Conservation (phyloP, 2,888 invertebrate genomes). For the Troides helena region DNA sequence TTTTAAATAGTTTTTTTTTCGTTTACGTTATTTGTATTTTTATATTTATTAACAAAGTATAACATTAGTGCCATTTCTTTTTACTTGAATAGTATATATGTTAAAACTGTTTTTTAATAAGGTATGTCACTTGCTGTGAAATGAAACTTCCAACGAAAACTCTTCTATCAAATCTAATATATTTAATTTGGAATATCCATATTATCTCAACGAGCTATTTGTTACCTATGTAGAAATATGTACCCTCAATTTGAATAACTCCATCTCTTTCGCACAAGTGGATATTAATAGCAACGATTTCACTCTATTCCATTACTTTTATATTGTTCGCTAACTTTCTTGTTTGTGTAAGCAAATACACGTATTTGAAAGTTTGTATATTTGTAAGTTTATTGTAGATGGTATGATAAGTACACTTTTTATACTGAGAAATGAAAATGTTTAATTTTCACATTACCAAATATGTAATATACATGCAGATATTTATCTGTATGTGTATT, state of each 20-base stretch:
- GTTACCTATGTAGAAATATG: conserved; percentile 80
- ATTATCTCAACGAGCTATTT: conserved; percentile 75
- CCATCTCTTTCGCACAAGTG: conserved; percentile 59
- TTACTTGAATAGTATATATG: not conserved
- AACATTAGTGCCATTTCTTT: not conserved
- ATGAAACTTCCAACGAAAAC: not conserved
- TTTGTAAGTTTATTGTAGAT: conserved; percentile 72
- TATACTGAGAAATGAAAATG: conserved; percentile 33
- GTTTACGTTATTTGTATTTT: not conserved
- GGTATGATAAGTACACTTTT: conserved; percentile 61
- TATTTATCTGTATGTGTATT: no score
- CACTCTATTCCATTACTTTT: conserved; percentile 78
- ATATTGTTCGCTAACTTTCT: conserved; percentile 81
- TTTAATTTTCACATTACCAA: not conserved
- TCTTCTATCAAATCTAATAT: conserved; percentile 8
- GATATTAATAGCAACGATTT: conserved; percentile 45
- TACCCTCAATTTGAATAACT: conserved; percentile 79
- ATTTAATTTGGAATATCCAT: conserved; percentile 59
- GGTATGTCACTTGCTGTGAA: not conserved
- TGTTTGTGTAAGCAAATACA: conserved; percentile 81
- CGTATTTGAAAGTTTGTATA: conserved; percentile 80
- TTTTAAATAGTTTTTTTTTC: not conserved
- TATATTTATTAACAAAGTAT: not conserved
- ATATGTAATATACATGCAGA: not conserved
- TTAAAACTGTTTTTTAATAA: not conserved